Evolutionary conservation across 2,888 invertebrate species (phyloP), one percentile per base, ranked within the genome.

Genomic region (Caenorhabditis macrosperma): DNA sequence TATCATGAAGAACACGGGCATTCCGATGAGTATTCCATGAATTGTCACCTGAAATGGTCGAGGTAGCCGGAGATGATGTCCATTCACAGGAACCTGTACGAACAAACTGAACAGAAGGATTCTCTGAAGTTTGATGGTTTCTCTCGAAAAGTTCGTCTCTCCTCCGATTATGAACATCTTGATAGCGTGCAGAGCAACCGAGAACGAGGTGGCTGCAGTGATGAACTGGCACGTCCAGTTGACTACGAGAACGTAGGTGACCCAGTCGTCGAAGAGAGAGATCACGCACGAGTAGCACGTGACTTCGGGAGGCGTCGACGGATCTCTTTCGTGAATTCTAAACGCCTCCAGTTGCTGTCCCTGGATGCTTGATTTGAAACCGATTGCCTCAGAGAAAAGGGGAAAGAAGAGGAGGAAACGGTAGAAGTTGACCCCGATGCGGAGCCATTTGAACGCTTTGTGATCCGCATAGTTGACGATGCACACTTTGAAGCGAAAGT

Each of bases 401-500:
- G 44, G 33, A 7, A 67, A 57, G 12, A 57, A 3, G 3, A 46
- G 33, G 4, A 67, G 20, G 10, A 33, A 33, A 48, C 67, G 22
- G 12, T 9, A 38, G 12, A 38, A 12, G 24, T 22, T 48, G 24
- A 24, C 22, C 9, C 9, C 10, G 10, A 48, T 7, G 9, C 48
- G 22, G 9, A 48, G 48, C 1, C 22, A 2, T 2, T 24, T 12
- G 24, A 24, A 24, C 10, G 24, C 22, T 2, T 28, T 52, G 28
- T 28, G 52, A 4, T 28, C n/a, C n/a, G 28, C n/a, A 30, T 52
- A 30, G 3, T 52, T 15, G 28, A 61, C 1, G 2, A 61, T 48
- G 20, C 46, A 26, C 9, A 22, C 48, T 30, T 61, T 44, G 33
- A 46, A 61, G 12, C 61, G 61, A 30, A 41, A 48, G 22, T 61